Base-by-base conservation (phyloP, 2,113 vertebrate species). In the Lota lota region DNA sequence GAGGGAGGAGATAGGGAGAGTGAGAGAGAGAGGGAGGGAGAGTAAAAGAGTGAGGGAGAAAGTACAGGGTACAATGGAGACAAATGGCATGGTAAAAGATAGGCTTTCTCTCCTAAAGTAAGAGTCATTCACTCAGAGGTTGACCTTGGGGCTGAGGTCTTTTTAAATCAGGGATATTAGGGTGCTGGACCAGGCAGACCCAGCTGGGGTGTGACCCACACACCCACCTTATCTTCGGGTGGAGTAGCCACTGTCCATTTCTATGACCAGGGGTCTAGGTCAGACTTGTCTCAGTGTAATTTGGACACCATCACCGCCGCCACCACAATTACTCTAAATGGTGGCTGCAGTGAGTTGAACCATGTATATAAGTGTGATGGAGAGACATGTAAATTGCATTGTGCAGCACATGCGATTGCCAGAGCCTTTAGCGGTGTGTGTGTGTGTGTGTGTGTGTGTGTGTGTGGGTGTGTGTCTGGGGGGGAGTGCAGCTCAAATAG, bases 141-240 rank as follows among this genome's bases (percentile, higher is more conserved):
- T 94, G 94, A 96, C 93, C 93, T 95, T 94, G 93, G 90, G 92
- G 90, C 76, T 60, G 83, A 82, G 77, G 91, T 81, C 85, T 88
- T 87, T 93, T 89, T 91, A 92, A 91, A 93, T 89, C 91, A 64
- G 24, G 91, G 89, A 93, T 94, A 94, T 94, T 92, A 67, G 93
- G 79, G 87, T 88, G 79, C 91, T 83, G 90, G 83, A 74, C 87
- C 89, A 87, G 73, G 64, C 85, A 90, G 90, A 90, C 2, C n/a
- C 57, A 12, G 11, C 87, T 91, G 79, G 84, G 75, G 91, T 88
- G 81, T 92, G 89, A 59, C n/a, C n/a, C 19, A 21, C 1, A 11
- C 8, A 22, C 6, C n/a, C 10, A 57, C 85, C 91, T 87, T 83
- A 94, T 93, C 24, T 4, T 24, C 92, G 87, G 85, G 80, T 79